Base-by-base conservation (phyloP, 2,888 invertebrate genomes). In the Helleia helle region DNA sequence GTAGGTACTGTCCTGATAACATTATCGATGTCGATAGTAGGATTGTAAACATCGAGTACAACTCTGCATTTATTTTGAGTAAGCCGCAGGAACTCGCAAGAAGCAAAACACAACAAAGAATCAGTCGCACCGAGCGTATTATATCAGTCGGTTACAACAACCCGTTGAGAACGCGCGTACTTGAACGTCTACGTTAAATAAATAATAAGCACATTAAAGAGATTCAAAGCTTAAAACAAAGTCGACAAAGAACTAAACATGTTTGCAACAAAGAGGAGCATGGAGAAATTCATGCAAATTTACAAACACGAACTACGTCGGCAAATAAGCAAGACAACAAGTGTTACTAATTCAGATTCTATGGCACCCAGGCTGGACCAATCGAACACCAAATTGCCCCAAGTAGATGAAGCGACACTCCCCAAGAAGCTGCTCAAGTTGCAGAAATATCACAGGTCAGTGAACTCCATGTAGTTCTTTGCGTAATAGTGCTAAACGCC, bases 311-410 rank as follows among this genome's bases (percentile, higher is more conserved):
- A 84, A 54, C 58, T 84, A 39, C 73, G 80, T 54, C 71, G 86
- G 47, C 77, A 83, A 46, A 89, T 89, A 51, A 88, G 87, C 67
- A 89, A 88, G 68, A 88, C 88, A 0, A 86, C 87, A 11, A 87
- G 87, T 59, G 86, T 86, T 34, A 86, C 87, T 8, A 88, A 88
- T 60, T 88, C 87, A 38, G 88, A 88, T 58, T 85, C 86, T 13
- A 86, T 88, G 74, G 77, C 79, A 8, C 80, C 86, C 0, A 73
- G 86, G 40, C 68, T 86, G 37, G 84, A 85, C 47, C 81, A 79
- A 50, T 55, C 69, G 8, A 56, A 62, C 8, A 58, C 60, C 40
- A 74, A 71, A 48, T 54, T 63, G 8, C 65, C 63, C 6, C 69
- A 67, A 48, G 65, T 47, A 38, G 86, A 86, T 22, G 86, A 86